A percentile compares a stretch with the other conserved stretches of the same genome.
Evolutionary conservation across 2,113 vertebrate species (phyloP).

Genomic region (Ciconia boyciana): DNA sequence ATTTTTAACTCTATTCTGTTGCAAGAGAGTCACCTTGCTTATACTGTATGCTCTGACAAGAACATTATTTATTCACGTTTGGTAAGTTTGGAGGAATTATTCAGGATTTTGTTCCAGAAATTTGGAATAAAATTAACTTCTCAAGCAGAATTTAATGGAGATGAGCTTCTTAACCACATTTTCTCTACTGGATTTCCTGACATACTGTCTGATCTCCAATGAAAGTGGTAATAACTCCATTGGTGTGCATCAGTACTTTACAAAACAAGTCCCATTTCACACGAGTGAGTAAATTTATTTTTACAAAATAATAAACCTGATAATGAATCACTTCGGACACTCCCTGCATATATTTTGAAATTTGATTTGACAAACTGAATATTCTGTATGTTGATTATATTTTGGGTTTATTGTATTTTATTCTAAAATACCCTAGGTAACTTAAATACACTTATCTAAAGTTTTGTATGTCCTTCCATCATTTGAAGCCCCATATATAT

Average conservation of each 20-base stretch:
- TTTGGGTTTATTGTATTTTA: background rate
- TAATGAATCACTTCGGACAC: background rate
- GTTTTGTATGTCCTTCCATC: background rate
- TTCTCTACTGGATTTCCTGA: background rate
- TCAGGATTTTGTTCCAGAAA: background rate
- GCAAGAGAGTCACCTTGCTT: background rate
- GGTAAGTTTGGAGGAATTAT: background rate
- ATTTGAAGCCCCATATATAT: background rate
- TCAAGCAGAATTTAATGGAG: background rate
- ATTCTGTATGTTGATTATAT: background rate
- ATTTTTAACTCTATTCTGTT: background rate
- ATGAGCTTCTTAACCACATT: background rate
- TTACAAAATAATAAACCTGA: background rate
- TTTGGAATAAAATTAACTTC: background rate
- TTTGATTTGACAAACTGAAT: background rate
- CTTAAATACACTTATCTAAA: background rate
- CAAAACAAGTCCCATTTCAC: background rate
- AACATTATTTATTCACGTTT: background rate
- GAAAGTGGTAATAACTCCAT: background rate
- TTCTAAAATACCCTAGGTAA: background rate
- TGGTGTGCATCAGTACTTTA: background rate
- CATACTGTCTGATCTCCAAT: background rate
- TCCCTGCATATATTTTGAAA: background rate
- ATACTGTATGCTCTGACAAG: background rate
- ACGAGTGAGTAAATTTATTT: background rate